These are phyloP conservation scores for Coryphaenoides rupestris DNA, from an alignment of 2,113 vertebrate species.

Conservation along the genomic window DNA sequence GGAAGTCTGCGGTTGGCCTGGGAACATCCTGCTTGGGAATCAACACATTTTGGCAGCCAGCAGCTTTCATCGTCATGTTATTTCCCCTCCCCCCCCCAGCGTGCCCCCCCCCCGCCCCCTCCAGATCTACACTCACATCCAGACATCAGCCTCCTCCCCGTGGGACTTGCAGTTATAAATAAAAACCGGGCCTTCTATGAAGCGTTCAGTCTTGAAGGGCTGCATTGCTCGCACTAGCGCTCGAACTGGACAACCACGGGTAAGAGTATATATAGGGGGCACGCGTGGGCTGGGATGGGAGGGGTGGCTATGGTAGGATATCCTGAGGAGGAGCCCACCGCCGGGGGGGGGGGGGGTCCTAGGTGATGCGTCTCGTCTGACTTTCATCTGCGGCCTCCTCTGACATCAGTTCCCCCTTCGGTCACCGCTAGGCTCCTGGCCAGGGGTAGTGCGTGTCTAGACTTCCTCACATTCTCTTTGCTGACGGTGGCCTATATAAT, in stretches of 20 bases:
- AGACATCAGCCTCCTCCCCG: slow-evolving; percentile 17
- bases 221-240: no score
- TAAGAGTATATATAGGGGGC: no score
- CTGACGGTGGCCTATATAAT: slow-evolving; percentile 4
- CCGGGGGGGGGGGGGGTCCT: no score
- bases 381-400: slow-evolving; percentile 22
- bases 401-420: slow-evolving; percentile 55
- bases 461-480: slow-evolving; percentile 52
- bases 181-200: neutral
- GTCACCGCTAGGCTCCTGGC: slow-evolving; percentile 35
- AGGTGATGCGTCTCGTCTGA: slow-evolving; percentile 27
- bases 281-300: no score
- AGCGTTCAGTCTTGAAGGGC: no score
- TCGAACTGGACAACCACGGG: no score
- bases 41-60: slow-evolving; percentile 47
- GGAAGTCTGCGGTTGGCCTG: slow-evolving; percentile 48
- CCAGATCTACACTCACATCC: slow-evolving; percentile 10
- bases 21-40: slow-evolving; percentile 66
- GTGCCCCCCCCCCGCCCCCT: slow-evolving; percentile 24
- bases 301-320: no score
- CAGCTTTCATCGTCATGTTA: no score
- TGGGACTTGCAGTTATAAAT: neutral
- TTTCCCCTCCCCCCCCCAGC: no score
- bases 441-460: slow-evolving; percentile 46
- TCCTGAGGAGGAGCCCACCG: slow-evolving; percentile 40